Percentiles rank a stretch among this genome's conserved stretches.
These are phyloP conservation scores for Eupithecia abbreviata DNA, from an alignment of 2,888 invertebrate genomes.

Conservation along the genomic window DNA sequence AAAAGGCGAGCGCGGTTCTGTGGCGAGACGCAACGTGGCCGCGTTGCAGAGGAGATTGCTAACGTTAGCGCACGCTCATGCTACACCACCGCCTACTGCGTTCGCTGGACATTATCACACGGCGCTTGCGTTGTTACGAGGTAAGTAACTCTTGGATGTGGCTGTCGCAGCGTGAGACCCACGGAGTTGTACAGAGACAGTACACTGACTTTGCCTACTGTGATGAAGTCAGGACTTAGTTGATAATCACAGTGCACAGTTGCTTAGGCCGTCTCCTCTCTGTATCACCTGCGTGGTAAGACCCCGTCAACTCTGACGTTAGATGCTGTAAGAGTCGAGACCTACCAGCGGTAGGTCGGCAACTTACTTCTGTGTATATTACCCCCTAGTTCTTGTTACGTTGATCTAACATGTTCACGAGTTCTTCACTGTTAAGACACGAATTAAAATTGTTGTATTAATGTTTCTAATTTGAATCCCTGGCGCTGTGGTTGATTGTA, in stretches of 20 bases:
- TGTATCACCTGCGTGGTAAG: no score
- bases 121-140: constrained; percentile 71
- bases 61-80: constrained; percentile 69
- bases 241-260: no score
- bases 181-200: no score
- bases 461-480: no score
- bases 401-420: not conserved
- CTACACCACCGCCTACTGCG: constrained; percentile 69
- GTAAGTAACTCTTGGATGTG: constrained; percentile 46
- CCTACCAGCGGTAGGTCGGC: not conserved
- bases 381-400: not conserved
- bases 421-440: not conserved
- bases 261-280: no score
- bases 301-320: no score
- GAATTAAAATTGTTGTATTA: not conserved
- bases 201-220: no score
- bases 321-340: no score
- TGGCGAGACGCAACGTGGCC: constrained; percentile 71
- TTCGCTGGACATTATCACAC: constrained; percentile 71
- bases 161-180: not conserved
- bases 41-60: constrained; percentile 72
- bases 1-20: constrained; percentile 48
- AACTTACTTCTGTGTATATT: not conserved
- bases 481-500: not conserved
- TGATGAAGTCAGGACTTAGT: no score